Evolutionary conservation across 2,113 vertebrate species (phyloP).

Genomic region (Ictalurus furcatus): DNA sequence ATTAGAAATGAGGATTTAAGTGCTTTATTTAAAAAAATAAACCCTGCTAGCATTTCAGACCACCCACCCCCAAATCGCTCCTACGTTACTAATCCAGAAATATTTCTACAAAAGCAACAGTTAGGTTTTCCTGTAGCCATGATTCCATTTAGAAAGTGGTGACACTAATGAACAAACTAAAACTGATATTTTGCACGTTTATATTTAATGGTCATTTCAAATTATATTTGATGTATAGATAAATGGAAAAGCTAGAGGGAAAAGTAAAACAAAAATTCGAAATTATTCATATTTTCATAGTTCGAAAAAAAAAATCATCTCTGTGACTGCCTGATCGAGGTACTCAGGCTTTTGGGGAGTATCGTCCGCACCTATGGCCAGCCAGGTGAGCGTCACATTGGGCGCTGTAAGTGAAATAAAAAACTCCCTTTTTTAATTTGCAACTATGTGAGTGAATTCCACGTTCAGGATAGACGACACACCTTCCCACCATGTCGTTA

Average conservation of each 20-base stretch:
- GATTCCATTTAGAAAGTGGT: background rate
- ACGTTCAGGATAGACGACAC: slow-evolving; percentile 65
- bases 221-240: background rate
- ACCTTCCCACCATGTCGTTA: slow-evolving; percentile 68
- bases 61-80: no score
- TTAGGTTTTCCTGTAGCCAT: background rate
- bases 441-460: slow-evolving; percentile 71
- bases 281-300: background rate
- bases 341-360: slow-evolving; percentile 63
- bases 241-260: background rate
- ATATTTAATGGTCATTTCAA: background rate
- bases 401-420: slow-evolving; percentile 70
- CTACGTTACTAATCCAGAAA: background rate
- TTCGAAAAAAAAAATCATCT: background rate
- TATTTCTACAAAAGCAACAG: background rate
- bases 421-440: slow-evolving; percentile 67
- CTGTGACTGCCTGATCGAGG: background rate
- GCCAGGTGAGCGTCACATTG: slow-evolving; percentile 71
- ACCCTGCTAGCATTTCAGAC: no score
- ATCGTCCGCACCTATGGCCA: slow-evolving; percentile 70
- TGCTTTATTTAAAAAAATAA: no score
- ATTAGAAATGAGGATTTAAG: no score
- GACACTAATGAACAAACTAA: background rate
- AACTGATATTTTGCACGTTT: background rate
- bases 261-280: background rate